Evolutionary conservation across 2,113 vertebrate species (phyloP).

Genomic region (Tretioscincus oriximinensis): DNA sequence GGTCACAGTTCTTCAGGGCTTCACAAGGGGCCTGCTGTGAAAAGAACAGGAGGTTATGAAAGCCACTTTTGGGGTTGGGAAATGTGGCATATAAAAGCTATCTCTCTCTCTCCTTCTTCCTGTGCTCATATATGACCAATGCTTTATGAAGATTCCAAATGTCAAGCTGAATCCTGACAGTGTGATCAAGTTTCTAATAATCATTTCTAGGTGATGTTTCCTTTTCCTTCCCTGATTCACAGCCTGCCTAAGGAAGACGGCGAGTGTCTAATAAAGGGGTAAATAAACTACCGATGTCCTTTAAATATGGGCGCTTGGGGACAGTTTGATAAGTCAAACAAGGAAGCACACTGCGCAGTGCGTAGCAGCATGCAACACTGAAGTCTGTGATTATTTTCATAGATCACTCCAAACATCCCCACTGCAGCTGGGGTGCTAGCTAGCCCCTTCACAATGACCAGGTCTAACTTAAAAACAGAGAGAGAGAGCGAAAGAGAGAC

Average conservation of each 20-base stretch:
- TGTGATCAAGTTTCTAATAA: not conserved
- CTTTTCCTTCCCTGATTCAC: not conserved
- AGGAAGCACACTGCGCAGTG: constrained; percentile 2
- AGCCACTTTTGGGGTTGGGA: not conserved
- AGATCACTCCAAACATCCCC: constrained; percentile 37
- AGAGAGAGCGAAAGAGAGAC: not conserved
- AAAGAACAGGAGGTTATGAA: too few relatives aligned
- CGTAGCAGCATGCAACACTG: not conserved
- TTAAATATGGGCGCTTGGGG: constrained; percentile 6
- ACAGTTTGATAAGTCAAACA: constrained; percentile 18
- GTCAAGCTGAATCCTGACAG: not conserved
- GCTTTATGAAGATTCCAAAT: not conserved
- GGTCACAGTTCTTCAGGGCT: too few relatives aligned
- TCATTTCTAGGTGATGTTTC: not conserved
- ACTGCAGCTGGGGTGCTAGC: constrained; percentile 20
- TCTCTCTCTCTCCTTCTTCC: not conserved
- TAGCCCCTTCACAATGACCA: constrained; percentile 12
- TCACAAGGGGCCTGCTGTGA: too few relatives aligned
- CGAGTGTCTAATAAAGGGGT: constrained; percentile 18
- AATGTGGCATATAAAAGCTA: too few relatives aligned
- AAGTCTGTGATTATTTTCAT: constrained; percentile 36
- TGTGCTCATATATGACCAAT: not conserved
- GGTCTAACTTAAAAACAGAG: constrained; percentile 29
- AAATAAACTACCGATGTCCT: not conserved
- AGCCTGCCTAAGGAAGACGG: not conserved